These are phyloP conservation scores for Drosophila tani DNA, from an alignment of 1,140 invertebrate species.

Conservation along the genomic window DNA sequence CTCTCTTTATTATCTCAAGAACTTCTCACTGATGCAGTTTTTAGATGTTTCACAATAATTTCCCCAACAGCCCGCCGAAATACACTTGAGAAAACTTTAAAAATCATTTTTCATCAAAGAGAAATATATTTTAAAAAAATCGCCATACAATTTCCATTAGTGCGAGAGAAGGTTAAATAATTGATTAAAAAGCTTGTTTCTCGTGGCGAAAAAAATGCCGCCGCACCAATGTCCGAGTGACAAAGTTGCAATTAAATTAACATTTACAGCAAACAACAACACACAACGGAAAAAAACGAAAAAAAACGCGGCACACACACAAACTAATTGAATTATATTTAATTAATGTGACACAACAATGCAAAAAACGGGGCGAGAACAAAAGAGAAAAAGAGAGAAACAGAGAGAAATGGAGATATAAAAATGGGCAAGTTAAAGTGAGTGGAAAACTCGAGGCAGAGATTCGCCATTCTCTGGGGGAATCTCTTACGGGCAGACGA, in stretches of 20 bases:
- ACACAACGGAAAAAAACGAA: neutral
- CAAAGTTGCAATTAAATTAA: constrained; percentile 78
- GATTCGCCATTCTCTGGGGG: constrained; percentile 1
- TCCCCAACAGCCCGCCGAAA: constrained; percentile 3
- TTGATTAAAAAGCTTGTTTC: constrained; percentile 65
- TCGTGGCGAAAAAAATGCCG: constrained; percentile 34
- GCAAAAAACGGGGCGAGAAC: neutral
- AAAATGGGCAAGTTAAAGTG: constrained; percentile 2
- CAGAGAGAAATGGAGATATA: neutral
- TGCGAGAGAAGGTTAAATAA: constrained; percentile 51
- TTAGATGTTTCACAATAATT: constrained; percentile 5
- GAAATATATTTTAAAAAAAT: neutral
- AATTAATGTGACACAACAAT: constrained; percentile 59
- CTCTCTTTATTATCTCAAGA: too few relatives aligned
- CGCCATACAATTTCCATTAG: constrained; percentile 51
- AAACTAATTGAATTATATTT: constrained; percentile 60
- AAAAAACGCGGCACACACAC: constrained; percentile 10
- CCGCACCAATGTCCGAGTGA: constrained; percentile 27
- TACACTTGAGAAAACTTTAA: constrained; percentile 26
- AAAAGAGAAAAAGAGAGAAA: neutral
- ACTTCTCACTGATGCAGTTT: too few relatives aligned
- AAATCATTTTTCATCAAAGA: constrained; percentile 20
- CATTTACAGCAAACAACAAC: constrained; percentile 28
- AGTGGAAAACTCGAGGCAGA: constrained; percentile 15
- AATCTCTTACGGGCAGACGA: constrained; percentile 28